Evolutionary conservation across 2,888 invertebrate genomes (phyloP).

Genomic region (Sinopyrophorus schimmeli): DNA sequence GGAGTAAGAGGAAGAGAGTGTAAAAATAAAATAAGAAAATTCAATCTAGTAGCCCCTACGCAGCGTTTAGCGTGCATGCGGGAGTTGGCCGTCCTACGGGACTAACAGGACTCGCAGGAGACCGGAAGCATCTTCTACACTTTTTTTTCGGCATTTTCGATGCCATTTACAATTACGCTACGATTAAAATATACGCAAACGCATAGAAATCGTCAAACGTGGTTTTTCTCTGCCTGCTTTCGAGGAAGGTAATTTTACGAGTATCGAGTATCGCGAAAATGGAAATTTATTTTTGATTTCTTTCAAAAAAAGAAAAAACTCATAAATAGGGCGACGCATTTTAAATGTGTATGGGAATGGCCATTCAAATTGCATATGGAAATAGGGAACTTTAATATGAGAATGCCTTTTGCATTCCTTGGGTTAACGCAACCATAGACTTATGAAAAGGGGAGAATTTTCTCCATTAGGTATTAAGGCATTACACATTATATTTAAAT

Average conservation of each 20-base stretch:
- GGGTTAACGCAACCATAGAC: constrained; percentile 37
- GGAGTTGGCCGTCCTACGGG: constrained; percentile 36
- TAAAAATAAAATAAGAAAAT: constrained; percentile 57
- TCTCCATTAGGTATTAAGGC: too few species aligned
- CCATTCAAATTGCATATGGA: constrained; percentile 31
- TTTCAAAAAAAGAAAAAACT: constrained; percentile 12
- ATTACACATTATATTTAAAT: too few species aligned
- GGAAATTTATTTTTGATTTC: constrained; percentile 5
- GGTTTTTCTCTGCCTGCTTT: too few species aligned
- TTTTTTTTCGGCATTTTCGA: constrained; percentile 23
- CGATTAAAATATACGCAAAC: too few species aligned
- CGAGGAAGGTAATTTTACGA: too few species aligned
- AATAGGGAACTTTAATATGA: constrained; percentile 43
- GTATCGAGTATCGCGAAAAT: too few species aligned
- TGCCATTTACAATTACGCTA: too few species aligned
- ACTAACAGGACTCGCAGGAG: constrained; percentile 31
- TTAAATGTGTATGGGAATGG: constrained; percentile 28
- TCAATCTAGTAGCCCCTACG: constrained; percentile 55
- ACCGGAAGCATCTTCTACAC: constrained; percentile 21
- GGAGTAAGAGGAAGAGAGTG: constrained; percentile 46
- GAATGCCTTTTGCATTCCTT: constrained; percentile 45
- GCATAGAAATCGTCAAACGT: too few species aligned
- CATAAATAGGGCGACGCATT: constrained; percentile 20
- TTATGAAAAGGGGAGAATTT: constrained; percentile 24
- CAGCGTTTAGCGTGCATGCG: constrained; percentile 48